Evolutionary conservation across 1,140 invertebrate species (phyloP).

Genomic region (Aphis craccivora): DNA sequence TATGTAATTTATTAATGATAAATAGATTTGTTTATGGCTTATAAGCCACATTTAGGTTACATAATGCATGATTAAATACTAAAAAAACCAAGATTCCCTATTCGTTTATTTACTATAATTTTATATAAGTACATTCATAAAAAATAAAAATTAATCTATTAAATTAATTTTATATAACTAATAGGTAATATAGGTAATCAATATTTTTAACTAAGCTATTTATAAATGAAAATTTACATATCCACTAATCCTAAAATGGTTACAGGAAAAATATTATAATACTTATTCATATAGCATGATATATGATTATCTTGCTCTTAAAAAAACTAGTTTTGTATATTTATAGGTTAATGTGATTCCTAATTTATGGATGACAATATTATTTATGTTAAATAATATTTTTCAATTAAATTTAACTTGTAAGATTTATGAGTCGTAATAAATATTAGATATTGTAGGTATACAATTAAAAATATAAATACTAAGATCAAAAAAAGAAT

Average conservation of each 20-base stretch:
- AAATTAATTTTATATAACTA: too few species aligned
- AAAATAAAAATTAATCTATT: background rate
- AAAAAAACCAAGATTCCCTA: background rate
- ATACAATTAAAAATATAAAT: background rate
- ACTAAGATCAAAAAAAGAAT: too few species aligned
- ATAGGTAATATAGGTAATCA: background rate
- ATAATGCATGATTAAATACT: background rate
- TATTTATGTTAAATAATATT: background rate
- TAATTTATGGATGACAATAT: background rate
- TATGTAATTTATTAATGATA: background rate
- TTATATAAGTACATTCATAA: background rate
- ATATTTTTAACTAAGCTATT: background rate
- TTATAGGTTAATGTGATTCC: background rate
- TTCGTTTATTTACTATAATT: background rate
- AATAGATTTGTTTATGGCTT: background rate
- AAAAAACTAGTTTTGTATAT: background rate
- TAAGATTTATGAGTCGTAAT: background rate
- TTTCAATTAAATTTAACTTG: background rate
- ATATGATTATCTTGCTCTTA: background rate
- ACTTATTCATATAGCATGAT: background rate
- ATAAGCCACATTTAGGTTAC: background rate
- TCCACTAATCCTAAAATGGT: background rate
- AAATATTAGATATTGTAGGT: background rate
- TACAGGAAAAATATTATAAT: background rate
- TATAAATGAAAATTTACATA: background rate